Evolutionary conservation across 2,113 vertebrate species (phyloP).

Genomic region (Microcebus jonahi): DNA sequence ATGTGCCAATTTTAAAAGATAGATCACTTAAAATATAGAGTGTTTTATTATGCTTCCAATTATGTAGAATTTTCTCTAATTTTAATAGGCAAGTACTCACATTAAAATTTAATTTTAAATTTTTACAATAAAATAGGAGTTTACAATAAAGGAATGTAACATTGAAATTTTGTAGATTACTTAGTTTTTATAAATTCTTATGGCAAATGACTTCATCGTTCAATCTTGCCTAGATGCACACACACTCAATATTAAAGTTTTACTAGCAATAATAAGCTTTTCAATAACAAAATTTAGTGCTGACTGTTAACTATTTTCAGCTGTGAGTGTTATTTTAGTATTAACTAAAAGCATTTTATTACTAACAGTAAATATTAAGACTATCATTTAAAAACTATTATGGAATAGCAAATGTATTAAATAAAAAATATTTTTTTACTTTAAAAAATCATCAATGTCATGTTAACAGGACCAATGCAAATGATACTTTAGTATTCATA

Average conservation of each 20-base stretch:
- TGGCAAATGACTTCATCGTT: constrained; percentile 57
- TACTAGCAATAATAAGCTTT: constrained; percentile 51
- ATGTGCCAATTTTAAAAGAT: constrained; percentile 80
- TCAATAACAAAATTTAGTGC: constrained; percentile 52
- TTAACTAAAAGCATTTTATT: constrained; percentile 50
- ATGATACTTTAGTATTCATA: constrained; percentile 76
- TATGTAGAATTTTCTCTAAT: constrained; percentile 67
- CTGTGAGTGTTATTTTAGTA: constrained; percentile 47
- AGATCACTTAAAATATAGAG: constrained; percentile 76
- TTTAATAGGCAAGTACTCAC: constrained; percentile 67
- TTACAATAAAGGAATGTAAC: constrained; percentile 30
- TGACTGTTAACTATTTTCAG: constrained; percentile 25
- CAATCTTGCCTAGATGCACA: not conserved
- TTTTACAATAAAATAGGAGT: constrained; percentile 62
- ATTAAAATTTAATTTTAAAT: constrained; percentile 68
- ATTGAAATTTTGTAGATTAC: constrained; percentile 58
- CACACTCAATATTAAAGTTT: constrained; percentile 45
- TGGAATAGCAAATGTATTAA: constrained; percentile 49
- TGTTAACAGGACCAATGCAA: constrained; percentile 67
- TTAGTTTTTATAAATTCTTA: constrained; percentile 65
- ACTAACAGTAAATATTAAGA: constrained; percentile 28
- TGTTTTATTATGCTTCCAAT: constrained; percentile 78
- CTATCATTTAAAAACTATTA: constrained; percentile 41
- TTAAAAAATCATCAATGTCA: constrained; percentile 55
- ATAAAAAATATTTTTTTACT: constrained; percentile 48